Evolutionary conservation across 1,140 invertebrate species (phyloP), one percentile per base, ranked within the genome.

Genomic region (Nasonia vitripennis): DNA sequence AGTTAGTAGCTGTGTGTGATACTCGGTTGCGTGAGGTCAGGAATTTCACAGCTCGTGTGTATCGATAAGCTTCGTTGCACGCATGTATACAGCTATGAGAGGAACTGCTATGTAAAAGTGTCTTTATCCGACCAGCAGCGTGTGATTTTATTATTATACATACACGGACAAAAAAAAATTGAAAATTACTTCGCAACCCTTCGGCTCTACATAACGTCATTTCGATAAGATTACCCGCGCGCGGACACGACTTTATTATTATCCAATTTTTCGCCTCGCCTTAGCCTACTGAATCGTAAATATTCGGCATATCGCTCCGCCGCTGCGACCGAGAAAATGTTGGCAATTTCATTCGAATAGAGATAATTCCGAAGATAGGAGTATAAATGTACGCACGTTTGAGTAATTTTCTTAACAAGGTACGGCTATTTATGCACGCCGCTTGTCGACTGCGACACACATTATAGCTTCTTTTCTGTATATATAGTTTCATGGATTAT

Each of bases 161-260:
- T 55, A 55, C 17, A 0, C 1, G 17, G 20, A 14, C 17, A 17
- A n/a, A 62, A 62, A 82, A 51, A 62, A 31, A 45, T 48, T 48
- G 14, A 77, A 77, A 48, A 11, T 48, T 12, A 48, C 48, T 77
- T 77, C 41, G n/a, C 41, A 48, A 77, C 41, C 74, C 74, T 77
- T 77, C 51, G 74, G 23, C 14, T 45, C 20, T 45, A 20, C 20
- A 34, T 78, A 27, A 34, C 48, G 77, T 78, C 77, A 78, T 67
- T 23, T 34, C 5, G 77, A 78, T 78, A 78, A 78, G 51, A 78
- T 67, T 78, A 51, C 10, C 3, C 41, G 48, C 55, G 45, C 3
- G 55, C 41, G 48, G 48, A 23, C 74, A 23, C 27, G 27, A 23
- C n/a, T 48, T 77, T n/a, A 77, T 48, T 77, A 77, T 77, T 48